phyloP scores from a whole-genome alignment of 2,797 vertebrate genomes.

The Ptychadena robeensis region DNA sequence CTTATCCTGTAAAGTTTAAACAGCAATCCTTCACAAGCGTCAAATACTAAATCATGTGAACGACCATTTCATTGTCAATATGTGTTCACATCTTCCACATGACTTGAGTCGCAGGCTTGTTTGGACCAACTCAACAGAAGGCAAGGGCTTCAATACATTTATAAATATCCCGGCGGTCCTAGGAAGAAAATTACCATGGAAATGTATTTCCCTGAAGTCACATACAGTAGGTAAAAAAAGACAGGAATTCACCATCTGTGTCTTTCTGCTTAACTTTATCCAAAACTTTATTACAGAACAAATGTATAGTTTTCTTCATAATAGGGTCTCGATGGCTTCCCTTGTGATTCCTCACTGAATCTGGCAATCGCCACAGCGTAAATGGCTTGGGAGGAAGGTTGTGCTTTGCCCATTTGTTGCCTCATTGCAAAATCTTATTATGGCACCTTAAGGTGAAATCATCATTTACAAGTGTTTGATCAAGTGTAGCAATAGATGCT shows the following conservation, averaged over 20 bases:
- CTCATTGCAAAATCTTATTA: slow-evolving; percentile 54
- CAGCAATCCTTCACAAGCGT: slow-evolving; percentile 31
- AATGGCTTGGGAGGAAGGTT: slow-evolving; percentile 35
- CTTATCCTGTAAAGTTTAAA: slow-evolving; percentile 49
- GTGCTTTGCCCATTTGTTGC: slow-evolving; percentile 56
- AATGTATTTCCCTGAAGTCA: slow-evolving; percentile 42
- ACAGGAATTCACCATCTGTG: slow-evolving; percentile 20
- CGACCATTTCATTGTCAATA: neutral
- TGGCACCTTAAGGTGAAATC: slow-evolving; percentile 49
- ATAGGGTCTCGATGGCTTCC: slow-evolving; percentile 39
- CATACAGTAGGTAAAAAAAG: slow-evolving; percentile 36
- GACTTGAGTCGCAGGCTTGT: slow-evolving; percentile 18
- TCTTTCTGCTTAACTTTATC: slow-evolving; percentile 41
- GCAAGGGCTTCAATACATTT: slow-evolving; percentile 8
- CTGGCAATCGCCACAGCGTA: slow-evolving; percentile 18
- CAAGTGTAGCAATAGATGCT: slow-evolving; percentile 33
- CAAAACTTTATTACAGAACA: slow-evolving; percentile 46
- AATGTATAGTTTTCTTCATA: slow-evolving; percentile 45
- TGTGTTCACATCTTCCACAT: slow-evolving; percentile 20
- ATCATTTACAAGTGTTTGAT: slow-evolving; percentile 46
- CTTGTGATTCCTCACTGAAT: slow-evolving; percentile 39
- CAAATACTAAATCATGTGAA: slow-evolving; percentile 6
- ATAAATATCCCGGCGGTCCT: slow-evolving; percentile 32
- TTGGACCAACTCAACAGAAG: slow-evolving; percentile 8
- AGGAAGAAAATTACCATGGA: slow-evolving; percentile 33